These are phyloP conservation scores for Linurgus olivaceus DNA, from an alignment of 2,797 vertebrate genomes.

Conservation along the genomic window DNA sequence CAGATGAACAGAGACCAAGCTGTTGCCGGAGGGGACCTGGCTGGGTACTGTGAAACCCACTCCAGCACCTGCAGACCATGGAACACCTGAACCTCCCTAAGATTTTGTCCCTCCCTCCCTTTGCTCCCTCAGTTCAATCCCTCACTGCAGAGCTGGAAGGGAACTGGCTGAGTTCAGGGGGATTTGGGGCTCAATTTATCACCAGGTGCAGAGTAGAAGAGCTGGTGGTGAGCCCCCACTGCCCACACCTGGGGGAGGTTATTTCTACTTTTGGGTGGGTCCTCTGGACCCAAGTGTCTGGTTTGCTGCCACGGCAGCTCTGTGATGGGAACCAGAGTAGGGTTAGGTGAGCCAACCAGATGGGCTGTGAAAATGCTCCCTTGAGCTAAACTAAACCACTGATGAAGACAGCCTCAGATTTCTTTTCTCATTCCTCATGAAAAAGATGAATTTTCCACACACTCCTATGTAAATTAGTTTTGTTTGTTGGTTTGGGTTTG, in stretches of 20 bases:
- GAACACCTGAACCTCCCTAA: neutral
- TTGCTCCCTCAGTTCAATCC: neutral
- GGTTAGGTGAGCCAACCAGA: neutral
- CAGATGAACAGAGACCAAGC: neutral
- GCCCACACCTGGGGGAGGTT: neutral
- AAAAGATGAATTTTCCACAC: neutral
- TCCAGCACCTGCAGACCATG: neutral
- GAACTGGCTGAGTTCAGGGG: neutral
- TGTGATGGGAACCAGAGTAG: neutral
- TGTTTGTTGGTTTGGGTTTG: neutral
- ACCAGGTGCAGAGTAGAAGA: neutral
- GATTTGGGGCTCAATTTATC: neutral
- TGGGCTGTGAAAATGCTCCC: neutral
- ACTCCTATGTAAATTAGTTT: neutral
- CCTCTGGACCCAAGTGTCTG: too few species aligned
- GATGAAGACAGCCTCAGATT: neutral
- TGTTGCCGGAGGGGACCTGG: neutral
- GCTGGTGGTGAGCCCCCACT: neutral
- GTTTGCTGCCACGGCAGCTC: neutral
- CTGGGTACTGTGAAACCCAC: neutral
- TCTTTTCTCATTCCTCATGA: neutral
- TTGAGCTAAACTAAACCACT: neutral
- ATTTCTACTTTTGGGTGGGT: neutral
- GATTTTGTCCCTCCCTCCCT: neutral
- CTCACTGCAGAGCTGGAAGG: neutral